Evolutionary conservation across 37 sponge, comb jelly and placozoan genomes (phyloP), one percentile per base, ranked within the genome.

Genomic region (Chondrilla cf. caribensis): DNA sequence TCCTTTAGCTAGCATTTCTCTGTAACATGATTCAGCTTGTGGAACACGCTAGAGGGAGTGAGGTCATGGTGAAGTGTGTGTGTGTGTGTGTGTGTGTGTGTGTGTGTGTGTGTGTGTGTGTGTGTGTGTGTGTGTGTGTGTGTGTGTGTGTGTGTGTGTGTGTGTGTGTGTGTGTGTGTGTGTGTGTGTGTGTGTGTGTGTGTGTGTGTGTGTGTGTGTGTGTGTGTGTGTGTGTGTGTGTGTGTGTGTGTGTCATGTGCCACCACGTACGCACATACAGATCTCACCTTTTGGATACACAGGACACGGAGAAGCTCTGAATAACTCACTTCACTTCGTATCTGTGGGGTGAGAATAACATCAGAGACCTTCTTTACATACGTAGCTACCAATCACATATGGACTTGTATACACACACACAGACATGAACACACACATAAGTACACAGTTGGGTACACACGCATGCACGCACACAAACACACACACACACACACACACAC

Each of bases 81-180:
- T 71, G 73, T 71, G 73, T 71, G 73, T 71, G 73, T 71, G 73
- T 71, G 73, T 33, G 73, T 71, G 73, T 71, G 73, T 71, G 73
- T 71, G 73, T 71, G 73, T 71, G 73, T 71, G 73, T 71, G 73
- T 71, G 73, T 71, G 73, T 71, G 73, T 71, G 73, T 71, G 73
- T 71, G 73, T 71, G 73, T 71, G 73, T 71, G 73, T 71, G 73
- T 71, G 73, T 71, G 73, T 71, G 73, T 71, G 73, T 71, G 73
- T 71, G 73, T 71, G 38, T 29, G 38, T 71, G 73, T 60, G 64
- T 60, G 78, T 77, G 47, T 77, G 78, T 77, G 78, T 77, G 78
- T 40, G 51, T 77, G 78, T 40, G 51, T 77, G 78, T 77, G 33
- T 71, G 73, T 71, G 73, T 35, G 22, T 4, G 38, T 71, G 73